These are phyloP conservation scores for Megaleporinus macrocephalus DNA, from an alignment of 2,113 vertebrate genomes.

Conservation along the genomic window DNA sequence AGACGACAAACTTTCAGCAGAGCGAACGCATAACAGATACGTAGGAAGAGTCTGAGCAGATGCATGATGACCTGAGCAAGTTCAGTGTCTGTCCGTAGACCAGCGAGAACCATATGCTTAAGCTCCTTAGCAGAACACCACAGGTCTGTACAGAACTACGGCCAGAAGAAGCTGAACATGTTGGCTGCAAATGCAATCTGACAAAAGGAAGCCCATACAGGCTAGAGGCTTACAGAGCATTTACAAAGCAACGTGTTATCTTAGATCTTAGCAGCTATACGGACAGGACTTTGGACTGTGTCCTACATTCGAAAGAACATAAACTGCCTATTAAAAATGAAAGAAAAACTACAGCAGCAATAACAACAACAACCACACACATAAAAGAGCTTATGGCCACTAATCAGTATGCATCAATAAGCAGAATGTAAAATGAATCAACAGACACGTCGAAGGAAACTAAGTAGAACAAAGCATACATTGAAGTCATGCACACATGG, in stretches of 20 bases:
- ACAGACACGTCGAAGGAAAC: not conserved
- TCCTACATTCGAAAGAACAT: not conserved
- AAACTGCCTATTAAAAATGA: not conserved
- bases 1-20: conserved; percentile 8
- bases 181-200: not conserved
- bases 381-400: no score
- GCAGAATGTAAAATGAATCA: not conserved
- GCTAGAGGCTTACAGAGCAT: not conserved
- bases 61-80: not conserved
- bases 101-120: not conserved
- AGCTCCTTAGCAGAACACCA: conserved; percentile 2
- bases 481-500: conserved; percentile 33
- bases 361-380: not conserved
- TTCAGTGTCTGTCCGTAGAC: not conserved
- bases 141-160: not conserved
- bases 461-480: not conserved
- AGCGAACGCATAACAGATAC: not conserved
- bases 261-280: not conserved
- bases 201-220: not conserved
- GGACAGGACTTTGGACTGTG: not conserved
- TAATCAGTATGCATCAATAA: not conserved
- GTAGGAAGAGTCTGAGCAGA: not conserved
- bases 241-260: no score
- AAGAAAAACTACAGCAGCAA: no score
- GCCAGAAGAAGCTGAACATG: not conserved